A percentile compares a stretch with the other conserved stretches of the same genome.
These are phyloP conservation scores for Neopipo cinnamomea DNA, from an alignment of 2,113 vertebrate genomes.

Conservation along the genomic window DNA sequence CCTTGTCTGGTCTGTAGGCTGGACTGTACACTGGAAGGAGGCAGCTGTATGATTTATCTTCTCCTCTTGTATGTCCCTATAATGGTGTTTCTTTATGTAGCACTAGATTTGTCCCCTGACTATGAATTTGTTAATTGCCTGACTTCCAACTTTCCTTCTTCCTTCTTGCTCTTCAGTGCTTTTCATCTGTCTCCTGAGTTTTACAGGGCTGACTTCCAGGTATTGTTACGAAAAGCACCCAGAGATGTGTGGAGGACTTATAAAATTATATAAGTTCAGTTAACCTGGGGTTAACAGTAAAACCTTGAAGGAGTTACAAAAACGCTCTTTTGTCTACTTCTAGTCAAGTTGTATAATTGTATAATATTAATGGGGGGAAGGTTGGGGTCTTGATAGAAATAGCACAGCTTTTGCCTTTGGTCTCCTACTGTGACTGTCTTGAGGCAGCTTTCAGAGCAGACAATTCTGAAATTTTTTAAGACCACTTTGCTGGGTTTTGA, in stretches of 20 bases:
- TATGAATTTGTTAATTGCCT: neutral
- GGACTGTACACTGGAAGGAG: neutral
- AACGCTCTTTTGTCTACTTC: neutral
- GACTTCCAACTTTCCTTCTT: neutral
- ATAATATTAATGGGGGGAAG: neutral
- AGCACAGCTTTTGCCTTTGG: neutral
- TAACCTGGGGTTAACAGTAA: neutral
- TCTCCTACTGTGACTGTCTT: neutral
- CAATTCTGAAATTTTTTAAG: neutral
- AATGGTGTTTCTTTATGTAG: neutral
- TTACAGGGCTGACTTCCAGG: neutral
- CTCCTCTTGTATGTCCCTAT: neutral
- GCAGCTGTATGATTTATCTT: neutral
- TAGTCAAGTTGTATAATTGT: neutral
- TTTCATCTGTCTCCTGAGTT: neutral
- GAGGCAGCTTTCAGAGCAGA: neutral
- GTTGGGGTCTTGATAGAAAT: neutral
- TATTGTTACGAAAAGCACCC: neutral
- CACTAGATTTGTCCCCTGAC: neutral
- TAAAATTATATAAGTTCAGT: neutral
- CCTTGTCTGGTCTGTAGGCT: neutral
- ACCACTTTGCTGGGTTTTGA: neutral
- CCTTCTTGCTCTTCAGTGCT: neutral
- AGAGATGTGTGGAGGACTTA: neutral
- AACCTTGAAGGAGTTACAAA: neutral